Evolutionary conservation across 1,140 invertebrate species (phyloP).

Genomic region (Bombus breviceps): DNA sequence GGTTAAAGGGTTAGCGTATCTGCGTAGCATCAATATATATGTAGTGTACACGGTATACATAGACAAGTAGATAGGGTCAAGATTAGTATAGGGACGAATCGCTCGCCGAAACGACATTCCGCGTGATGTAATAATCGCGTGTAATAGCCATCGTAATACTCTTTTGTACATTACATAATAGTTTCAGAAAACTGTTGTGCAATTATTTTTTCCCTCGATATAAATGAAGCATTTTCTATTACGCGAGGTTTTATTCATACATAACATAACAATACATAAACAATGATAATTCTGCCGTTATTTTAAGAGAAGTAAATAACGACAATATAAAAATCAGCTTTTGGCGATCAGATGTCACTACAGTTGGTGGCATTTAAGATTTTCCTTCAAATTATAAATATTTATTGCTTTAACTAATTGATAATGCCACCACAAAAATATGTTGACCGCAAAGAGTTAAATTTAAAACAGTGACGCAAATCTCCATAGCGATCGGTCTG

Average conservation of each 20-base stretch:
- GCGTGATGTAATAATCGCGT: neutral
- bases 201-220: neutral
- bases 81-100: neutral
- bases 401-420: too few species aligned
- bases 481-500: too few species aligned
- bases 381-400: too few species aligned
- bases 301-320: neutral
- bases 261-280: too few species aligned
- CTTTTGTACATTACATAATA: conserved; percentile 18
- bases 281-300: neutral
- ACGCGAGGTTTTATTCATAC: neutral
- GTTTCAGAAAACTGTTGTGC: conserved; percentile 17
- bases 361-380: too few species aligned
- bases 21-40: neutral
- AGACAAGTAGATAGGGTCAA: neutral
- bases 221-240: neutral
- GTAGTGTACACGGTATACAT: too few species aligned
- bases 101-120: neutral
- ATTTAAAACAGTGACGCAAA: neutral
- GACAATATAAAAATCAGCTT: neutral
- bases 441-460: neutral
- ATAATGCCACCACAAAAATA: too few species aligned
- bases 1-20: neutral
- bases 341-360: too few species aligned
- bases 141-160: neutral